Evolutionary conservation across 2,797 vertebrate species (phyloP), one percentile per base, ranked within the genome.

Genomic region (Aplochiton taeniatus): DNA sequence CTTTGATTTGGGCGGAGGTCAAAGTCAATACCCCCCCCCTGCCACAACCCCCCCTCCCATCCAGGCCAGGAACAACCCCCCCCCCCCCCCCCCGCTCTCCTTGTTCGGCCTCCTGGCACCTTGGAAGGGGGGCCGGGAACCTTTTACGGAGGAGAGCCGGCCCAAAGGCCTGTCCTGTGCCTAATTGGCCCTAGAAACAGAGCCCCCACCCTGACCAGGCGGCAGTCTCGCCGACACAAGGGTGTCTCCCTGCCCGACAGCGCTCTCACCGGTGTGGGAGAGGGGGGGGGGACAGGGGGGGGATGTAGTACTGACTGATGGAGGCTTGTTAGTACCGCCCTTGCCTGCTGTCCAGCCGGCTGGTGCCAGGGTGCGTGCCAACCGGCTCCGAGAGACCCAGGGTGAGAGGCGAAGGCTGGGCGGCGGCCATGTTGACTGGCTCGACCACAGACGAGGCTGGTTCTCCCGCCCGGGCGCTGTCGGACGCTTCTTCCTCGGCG

Each of bases 1-100:
- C 74, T 83, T 81, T 79, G 78, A 88, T 88, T 84, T 77, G 75
- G 78, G 71, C 77, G 17, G 68, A 86, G 85, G 86, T 88, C 81
- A 68, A 47, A 11, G 50, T 11, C 51, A 63, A 58, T 19, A 41
- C 46, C 10, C 14, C 7, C 19, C 8, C 51, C 0, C 4, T n/a
- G 65, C 58, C 9, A 41, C 46, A 50, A 17, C 9, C n/a, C 12
- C 42, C 16, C 44, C 14, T 9, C 48, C 46, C 42, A 7, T n/a
- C 59, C 42, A 4, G 11, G 17, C 13, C 16, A 42, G 14, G 55
- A 31, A 31, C 43, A 48, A 8, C 8, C 54, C n/a, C 20, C 59
- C 18, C 48, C 18, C 12, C 13, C 47, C n/a, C 19, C 10, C 61
- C 63, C 63, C 11, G 9, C 49, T 9, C 18, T 0, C 60, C 14